These are phyloP conservation scores for Chiloscyllium punctatum DNA, from an alignment of 2,797 vertebrate species.

Conservation along the genomic window DNA sequence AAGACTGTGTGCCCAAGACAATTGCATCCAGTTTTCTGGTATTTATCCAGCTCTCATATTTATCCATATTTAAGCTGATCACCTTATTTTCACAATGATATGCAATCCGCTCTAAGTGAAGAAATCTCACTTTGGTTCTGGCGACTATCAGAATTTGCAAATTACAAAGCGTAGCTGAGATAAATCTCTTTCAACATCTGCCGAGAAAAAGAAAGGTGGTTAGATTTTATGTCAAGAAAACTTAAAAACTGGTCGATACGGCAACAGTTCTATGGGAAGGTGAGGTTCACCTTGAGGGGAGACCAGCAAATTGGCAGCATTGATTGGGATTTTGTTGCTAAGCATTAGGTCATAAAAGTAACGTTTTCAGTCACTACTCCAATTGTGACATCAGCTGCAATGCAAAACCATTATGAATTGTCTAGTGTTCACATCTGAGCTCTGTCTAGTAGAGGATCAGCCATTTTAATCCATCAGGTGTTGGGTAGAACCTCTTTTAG, in stretches of 20 bases:
- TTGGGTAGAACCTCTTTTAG: neutral
- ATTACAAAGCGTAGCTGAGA: neutral
- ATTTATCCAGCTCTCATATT: neutral
- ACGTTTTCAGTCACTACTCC: neutral
- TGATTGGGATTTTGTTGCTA: neutral
- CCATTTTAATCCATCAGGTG: neutral
- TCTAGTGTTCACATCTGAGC: neutral
- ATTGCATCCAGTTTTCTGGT: neutral
- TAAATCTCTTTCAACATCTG: neutral
- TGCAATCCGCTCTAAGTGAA: neutral
- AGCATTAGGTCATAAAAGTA: conserved; percentile 13
- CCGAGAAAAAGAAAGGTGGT: neutral
- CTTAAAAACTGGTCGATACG: neutral
- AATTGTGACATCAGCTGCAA: neutral
- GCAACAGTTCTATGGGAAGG: neutral
- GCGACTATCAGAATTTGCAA: neutral
- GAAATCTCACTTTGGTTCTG: neutral
- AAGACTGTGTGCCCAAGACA: neutral
- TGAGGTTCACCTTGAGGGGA: neutral
- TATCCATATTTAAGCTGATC: neutral
- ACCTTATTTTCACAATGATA: neutral
- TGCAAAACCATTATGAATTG: neutral
- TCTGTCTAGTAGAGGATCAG: neutral
- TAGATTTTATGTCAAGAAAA: neutral
- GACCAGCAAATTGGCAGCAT: neutral